Base-by-base conservation (phyloP, 1,140 invertebrate genomes). In the Meloidogyne floridensis region DNA sequence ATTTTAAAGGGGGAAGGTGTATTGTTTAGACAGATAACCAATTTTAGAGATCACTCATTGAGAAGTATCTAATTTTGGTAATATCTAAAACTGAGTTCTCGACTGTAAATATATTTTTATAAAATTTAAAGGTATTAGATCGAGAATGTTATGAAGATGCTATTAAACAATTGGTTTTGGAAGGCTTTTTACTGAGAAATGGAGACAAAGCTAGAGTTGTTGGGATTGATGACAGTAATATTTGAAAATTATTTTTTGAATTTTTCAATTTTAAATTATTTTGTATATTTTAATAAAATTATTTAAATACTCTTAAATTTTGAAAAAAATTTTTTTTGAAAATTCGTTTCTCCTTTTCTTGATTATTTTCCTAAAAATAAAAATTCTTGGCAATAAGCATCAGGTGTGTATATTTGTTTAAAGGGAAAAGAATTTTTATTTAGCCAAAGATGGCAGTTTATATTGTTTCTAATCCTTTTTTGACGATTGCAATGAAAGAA, bases 81-180 rank as follows among this genome's bases (percentile, higher is more conserved):
- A 2, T 32, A 32, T 0, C 32, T 32, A 32, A 32, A 32, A 32
- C 2, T 32, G 32, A 32, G 32, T 32, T 32, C 32, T 32, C 32
- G 32, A 32, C 32, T 32, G 32, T 32, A 1, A 20, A 20, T 20
- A 20, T 20, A 20, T 20, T 20, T 20, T 20, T 20, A 20, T 32
- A 32, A 32, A 32, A 32, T 32, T 32, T 18, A 5, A 65, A 65
- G 59, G 13, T 6, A n/a, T 51, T 79, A 43, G 77, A 79, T n/a
- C 65, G 77, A 15, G 77, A 87, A 56, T 74, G 82, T 10, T 87
- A 87, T 80, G 84, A 87, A 42, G 86, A 87, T 32, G 86, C 86
- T 9, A 70, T 87, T 65, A 86, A 83, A 54, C 87, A 86, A 73
- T 80, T 87, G 77, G 11, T 70, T 15, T 85, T 85, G 59, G 87